Percentiles rank a stretch among this genome's conserved stretches.
These are phyloP conservation scores for Mastomys coucha DNA, from an alignment of 2,113 vertebrate genomes.

Conservation along the genomic window DNA sequence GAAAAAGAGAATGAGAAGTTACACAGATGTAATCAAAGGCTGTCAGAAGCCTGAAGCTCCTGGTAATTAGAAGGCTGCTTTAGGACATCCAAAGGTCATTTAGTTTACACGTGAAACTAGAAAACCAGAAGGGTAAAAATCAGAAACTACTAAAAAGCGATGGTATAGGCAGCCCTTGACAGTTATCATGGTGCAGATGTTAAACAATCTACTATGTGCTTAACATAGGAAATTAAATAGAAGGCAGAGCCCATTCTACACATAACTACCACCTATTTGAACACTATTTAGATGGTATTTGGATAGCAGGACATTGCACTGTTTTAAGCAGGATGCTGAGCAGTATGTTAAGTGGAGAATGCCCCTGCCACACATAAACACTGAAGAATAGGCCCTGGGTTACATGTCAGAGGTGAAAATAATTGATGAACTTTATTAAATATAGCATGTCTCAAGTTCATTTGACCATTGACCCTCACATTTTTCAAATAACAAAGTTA, in stretches of 20 bases:
- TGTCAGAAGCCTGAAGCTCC: slow-evolving; percentile 19
- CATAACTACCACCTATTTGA: not conserved
- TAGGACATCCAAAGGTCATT: slow-evolving; percentile 46
- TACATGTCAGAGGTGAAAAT: too few species aligned
- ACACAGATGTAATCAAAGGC: slow-evolving; percentile 60
- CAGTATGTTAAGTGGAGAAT: not conserved
- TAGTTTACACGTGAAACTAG: slow-evolving; percentile 50
- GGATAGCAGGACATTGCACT: not conserved
- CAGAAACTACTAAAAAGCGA: not conserved
- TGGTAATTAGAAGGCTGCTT: slow-evolving; percentile 28
- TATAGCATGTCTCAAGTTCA: not conserved
- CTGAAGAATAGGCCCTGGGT: fast-evolving
- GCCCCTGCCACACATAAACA: fast-evolving
- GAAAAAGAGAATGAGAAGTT: slow-evolving; percentile 26
- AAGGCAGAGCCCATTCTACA: not conserved
- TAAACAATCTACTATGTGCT: not conserved
- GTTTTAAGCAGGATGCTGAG: not conserved
- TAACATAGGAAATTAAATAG: not conserved
- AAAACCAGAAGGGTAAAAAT: not conserved
- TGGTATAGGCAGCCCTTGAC: not conserved
- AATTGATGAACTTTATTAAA: not conserved
- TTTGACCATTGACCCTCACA: not conserved
- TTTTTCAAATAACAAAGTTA: not conserved
- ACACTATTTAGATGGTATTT: not conserved
- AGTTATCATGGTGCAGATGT: not conserved